Evolutionary conservation across 2,113 vertebrate species (phyloP).

Genomic region (Esox niger): DNA sequence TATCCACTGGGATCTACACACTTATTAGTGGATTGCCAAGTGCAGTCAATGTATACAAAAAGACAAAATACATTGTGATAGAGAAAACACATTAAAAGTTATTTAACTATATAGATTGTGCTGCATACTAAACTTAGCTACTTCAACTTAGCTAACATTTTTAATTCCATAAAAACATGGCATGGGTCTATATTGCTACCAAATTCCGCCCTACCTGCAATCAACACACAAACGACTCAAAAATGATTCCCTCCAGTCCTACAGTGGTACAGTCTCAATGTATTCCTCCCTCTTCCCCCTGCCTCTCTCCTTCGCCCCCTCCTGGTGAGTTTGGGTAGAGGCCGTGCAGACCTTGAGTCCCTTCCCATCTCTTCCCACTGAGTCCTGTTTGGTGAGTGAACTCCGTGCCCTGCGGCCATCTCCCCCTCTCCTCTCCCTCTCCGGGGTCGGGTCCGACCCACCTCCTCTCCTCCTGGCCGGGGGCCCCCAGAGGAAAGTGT

Average conservation of each 20-base stretch:
- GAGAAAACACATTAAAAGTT: neutral
- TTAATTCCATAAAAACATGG: slow-evolving; percentile 16
- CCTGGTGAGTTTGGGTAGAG: neutral
- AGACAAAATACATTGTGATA: neutral
- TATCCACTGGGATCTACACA: slow-evolving; percentile 36
- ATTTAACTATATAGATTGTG: slow-evolving; percentile 22
- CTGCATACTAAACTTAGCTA: slow-evolving; percentile 4
- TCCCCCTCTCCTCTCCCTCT: slow-evolving; percentile 53
- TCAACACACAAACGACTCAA: neutral
- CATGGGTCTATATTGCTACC: slow-evolving; percentile 45
- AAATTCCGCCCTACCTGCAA: neutral
- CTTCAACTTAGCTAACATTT: neutral
- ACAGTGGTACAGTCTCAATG: slow-evolving; percentile 52
- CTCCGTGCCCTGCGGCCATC: slow-evolving; percentile 8
- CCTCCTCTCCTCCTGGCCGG: slow-evolving; percentile 67
- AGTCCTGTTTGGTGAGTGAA: slow-evolving; percentile 24
- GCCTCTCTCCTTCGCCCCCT: slow-evolving; percentile 44
- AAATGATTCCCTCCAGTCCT: slow-evolving; percentile 13
- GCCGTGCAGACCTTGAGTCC: slow-evolving; percentile 15
- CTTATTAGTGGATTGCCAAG: slow-evolving; percentile 1
- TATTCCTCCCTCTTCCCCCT: no score
- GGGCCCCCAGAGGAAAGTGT: slow-evolving; percentile 96
- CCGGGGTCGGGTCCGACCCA: slow-evolving; percentile 56
- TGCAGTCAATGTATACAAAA: slow-evolving; percentile 10
- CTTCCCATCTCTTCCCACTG: slow-evolving; percentile 37